Evolutionary conservation across 2,113 vertebrate genomes (phyloP).

Genomic region (Oncorhynchus mykiss): DNA sequence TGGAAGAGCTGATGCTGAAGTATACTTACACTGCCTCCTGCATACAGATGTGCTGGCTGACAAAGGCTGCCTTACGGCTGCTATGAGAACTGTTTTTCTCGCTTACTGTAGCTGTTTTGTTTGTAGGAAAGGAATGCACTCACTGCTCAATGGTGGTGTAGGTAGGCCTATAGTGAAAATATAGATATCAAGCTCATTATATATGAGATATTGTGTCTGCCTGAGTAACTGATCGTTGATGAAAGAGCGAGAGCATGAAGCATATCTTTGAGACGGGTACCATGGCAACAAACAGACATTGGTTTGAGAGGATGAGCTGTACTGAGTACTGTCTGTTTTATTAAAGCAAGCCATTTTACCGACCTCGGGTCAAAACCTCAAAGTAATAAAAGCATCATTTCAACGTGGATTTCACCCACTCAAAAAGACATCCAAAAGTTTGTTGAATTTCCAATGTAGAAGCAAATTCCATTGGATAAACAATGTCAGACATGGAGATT

Average conservation of each 20-base stretch:
- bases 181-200: not conserved
- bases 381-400: not conserved
- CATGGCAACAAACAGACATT: not conserved
- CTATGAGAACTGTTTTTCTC: not conserved
- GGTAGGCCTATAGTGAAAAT: not conserved
- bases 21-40: not conserved
- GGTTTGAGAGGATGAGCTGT: not conserved
- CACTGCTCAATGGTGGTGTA: not conserved
- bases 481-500: no score
- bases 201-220: not conserved
- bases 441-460: no score
- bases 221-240: not conserved
- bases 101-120: not conserved
- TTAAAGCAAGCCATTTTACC: not conserved
- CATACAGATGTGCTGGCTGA: not conserved
- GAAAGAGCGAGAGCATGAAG: not conserved
- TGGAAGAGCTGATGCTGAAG: not conserved
- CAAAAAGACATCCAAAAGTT: no score
- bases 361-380: not conserved
- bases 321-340: not conserved
- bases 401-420: no score
- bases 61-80: not conserved
- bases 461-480: no score
- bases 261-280: not conserved
- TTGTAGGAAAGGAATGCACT: not conserved